These are phyloP conservation scores for Arenaria interpres DNA, from an alignment of 2,113 vertebrate genomes.

Conservation along the genomic window DNA sequence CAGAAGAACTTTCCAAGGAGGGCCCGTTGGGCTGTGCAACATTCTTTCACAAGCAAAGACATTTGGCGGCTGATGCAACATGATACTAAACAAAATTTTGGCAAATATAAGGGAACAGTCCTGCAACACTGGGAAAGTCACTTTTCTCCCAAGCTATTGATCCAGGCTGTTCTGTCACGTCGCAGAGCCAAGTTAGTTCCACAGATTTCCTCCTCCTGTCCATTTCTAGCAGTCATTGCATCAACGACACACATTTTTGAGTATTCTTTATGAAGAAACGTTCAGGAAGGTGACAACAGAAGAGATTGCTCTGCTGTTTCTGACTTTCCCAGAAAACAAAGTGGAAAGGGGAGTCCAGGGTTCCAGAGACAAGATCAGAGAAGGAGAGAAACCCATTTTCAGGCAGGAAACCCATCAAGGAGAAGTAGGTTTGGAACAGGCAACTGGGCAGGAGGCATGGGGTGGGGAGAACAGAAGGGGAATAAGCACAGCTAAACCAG, in stretches of 20 bases:
- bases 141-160: neutral
- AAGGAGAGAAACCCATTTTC: neutral
- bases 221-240: neutral
- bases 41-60: neutral
- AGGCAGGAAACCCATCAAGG: neutral
- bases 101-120: neutral
- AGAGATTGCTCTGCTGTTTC: neutral
- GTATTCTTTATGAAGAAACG: neutral
- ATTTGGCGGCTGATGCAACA: neutral
- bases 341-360: neutral
- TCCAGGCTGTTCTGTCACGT: neutral
- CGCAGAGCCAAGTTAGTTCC: neutral
- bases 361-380: accelerated
- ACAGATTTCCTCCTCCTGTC: neutral
- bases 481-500: neutral
- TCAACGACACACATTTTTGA: neutral
- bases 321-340: neutral
- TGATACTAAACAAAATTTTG: neutral
- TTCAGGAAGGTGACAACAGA: neutral
- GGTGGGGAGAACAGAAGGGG: neutral
- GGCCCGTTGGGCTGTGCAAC: neutral
- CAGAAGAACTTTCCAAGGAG: neutral
- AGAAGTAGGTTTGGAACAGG: neutral
- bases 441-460: neutral
- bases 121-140: neutral